Percentiles rank a stretch among this genome's conserved stretches.
Conservation (phyloP, 2,113 vertebrate species). For the Neofelis nebulosa region DNA sequence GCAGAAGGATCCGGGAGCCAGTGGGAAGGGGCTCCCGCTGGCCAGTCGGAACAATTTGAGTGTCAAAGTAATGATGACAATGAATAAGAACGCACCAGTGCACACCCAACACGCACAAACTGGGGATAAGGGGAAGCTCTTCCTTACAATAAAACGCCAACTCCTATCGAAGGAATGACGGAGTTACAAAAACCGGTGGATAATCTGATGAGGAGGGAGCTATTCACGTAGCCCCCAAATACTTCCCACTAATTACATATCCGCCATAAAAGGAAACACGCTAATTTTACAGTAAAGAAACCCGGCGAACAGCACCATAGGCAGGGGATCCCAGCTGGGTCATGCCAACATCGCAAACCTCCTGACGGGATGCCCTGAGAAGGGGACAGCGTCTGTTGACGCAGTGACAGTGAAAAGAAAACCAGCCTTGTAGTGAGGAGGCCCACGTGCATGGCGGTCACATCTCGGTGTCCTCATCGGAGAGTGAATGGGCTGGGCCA, state of each 20-base stretch:
- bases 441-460: fast-evolving
- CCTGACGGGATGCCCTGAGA: background rate
- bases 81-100: background rate
- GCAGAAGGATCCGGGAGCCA: too few relatives aligned
- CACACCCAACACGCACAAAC: fast-evolving
- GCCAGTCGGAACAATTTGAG: background rate
- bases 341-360: fast-evolving
- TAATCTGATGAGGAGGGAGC: background rate
- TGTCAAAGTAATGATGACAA: background rate
- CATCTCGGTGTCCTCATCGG: background rate
- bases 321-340: background rate
- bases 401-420: too few relatives aligned
- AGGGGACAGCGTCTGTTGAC: fast-evolving
- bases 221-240: background rate
- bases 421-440: background rate
- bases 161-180: background rate
- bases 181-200: background rate
- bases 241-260: background rate
- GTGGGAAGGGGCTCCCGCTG: background rate
- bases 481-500: background rate
- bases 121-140: background rate
- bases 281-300: background rate
- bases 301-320: background rate
- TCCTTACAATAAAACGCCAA: background rate
- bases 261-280: background rate